Conservation (phyloP, 2,888 invertebrate genomes). For the Agrenia bidenticulata region DNA sequence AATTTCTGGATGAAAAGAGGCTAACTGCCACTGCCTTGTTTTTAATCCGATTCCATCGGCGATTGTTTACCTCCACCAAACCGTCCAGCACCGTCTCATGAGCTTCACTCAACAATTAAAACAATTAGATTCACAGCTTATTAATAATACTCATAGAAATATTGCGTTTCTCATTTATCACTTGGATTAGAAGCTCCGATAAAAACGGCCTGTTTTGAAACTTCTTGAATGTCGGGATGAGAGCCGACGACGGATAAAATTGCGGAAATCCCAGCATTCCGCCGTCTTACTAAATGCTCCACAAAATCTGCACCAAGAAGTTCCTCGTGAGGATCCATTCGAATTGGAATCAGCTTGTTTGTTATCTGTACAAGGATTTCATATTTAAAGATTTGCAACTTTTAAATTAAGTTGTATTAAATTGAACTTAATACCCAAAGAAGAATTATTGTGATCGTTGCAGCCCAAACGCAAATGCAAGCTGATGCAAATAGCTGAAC, state of each 20-base stretch:
- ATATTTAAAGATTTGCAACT: too few relatives aligned
- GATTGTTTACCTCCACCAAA: neutral
- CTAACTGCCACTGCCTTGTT: neutral
- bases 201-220: conserved; percentile 16
- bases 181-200: conserved; percentile 41
- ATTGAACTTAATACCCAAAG: conserved; percentile 54
- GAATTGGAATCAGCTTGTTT: conserved; percentile 55
- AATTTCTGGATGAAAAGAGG: too few relatives aligned
- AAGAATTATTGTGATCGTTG: conserved; percentile 55
- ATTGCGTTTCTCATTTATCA: too few relatives aligned
- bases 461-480: conserved; percentile 56
- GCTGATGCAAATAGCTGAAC: conserved; percentile 56
- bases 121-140: too few relatives aligned
- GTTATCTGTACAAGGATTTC: conserved; percentile 47
- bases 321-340: conserved; percentile 56
- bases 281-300: conserved; percentile 55
- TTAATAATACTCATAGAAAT: too few relatives aligned
- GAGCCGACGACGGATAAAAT: conserved; percentile 40
- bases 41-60: neutral
- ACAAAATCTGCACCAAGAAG: conserved; percentile 57
- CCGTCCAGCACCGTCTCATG: neutral
- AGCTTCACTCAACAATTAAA: neutral
- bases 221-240: conserved; percentile 24
- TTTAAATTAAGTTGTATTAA: too few relatives aligned
- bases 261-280: conserved; percentile 42